Conservation (phyloP, 1,140 invertebrate genomes). For the Atopsyche davidsoni region DNA sequence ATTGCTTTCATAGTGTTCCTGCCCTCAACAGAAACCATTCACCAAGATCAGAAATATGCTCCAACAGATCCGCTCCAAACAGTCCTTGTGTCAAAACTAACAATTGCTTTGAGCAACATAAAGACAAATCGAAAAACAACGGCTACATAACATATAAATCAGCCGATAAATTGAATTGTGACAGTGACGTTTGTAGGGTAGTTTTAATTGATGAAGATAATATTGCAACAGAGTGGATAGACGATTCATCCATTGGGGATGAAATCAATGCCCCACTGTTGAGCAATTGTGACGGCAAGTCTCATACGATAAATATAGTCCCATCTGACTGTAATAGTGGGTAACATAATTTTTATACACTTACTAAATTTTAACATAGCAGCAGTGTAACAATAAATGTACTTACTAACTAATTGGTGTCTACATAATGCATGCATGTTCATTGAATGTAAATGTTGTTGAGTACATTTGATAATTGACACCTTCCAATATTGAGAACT, state of each 20-base stretch:
- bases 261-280: conserved; percentile 32
- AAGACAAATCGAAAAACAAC: conserved; percentile 13
- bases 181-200: conserved; percentile 18
- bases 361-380: too few species aligned
- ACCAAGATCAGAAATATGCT: conserved; percentile 24
- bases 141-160: not conserved
- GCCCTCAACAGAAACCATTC: conserved; percentile 30
- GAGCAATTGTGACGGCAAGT: conserved; percentile 23
- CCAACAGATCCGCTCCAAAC: conserved; percentile 43
- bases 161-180: not conserved
- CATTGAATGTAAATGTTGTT: too few species aligned
- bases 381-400: too few species aligned
- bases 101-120: conserved; percentile 9
- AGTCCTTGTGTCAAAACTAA: conserved; percentile 38
- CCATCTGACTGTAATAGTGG: not conserved
- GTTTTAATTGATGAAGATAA: conserved; percentile 27
- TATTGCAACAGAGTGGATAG: conserved; percentile 23
- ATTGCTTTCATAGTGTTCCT: conserved; percentile 35
- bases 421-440: too few species aligned
- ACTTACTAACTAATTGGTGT: too few species aligned
- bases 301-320: conserved; percentile 1
- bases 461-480: too few species aligned
- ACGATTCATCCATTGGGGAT: conserved; percentile 25
- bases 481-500: too few species aligned
- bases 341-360: too few species aligned